Base-by-base conservation (phyloP, 2,797 vertebrate genomes). In the Fistularia tabacaria region DNA sequence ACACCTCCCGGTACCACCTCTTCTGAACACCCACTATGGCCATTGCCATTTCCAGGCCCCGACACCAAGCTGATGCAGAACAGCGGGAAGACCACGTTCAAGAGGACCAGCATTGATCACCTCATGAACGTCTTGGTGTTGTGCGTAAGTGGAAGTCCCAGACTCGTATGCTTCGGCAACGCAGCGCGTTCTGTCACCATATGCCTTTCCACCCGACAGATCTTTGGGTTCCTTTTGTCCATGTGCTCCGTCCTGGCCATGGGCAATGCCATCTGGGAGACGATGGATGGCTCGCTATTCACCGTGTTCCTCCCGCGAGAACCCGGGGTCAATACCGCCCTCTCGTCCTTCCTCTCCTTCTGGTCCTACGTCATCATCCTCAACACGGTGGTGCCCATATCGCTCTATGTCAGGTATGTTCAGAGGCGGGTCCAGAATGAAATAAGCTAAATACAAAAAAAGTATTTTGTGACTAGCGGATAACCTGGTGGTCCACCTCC, bases 1-100 rank as follows among this genome's bases (percentile, higher is more conserved):
- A 25, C 25, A 25, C 25, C 25, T 25, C 25, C 2, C 5, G 25
- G 25, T 25, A 25, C 25, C 25, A 25, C 25, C 25, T 25, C 11
- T 48, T 36, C 41, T 74, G 25, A 54, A 9, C 41, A 1, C 6
- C 11, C 11, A 3, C 8, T 6, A n/a, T 9, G n/a, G 3, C 2
- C 1, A 54, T 14, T 50, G 79, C 81, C 37, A 9, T 73, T 61
- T 70, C 14, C 78, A 98, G 97, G 97, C 56, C 94, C 93, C n/a
- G 95, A 99, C 82, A 96, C 95, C 1, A 99, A 98, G 73, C 87
- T 98, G 64, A 98, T 99, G 95, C 95, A 98, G 84, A 98, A 99
- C 85, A 93, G 93, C 1, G 97, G 95, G 36, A 95, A 89, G 80
- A 89, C 91, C 0, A 80, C 76, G 1, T 94, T 98, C 74, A 99